These are phyloP conservation scores for Formica aserva DNA, from an alignment of 2,888 invertebrate genomes.

Conservation along the genomic window DNA sequence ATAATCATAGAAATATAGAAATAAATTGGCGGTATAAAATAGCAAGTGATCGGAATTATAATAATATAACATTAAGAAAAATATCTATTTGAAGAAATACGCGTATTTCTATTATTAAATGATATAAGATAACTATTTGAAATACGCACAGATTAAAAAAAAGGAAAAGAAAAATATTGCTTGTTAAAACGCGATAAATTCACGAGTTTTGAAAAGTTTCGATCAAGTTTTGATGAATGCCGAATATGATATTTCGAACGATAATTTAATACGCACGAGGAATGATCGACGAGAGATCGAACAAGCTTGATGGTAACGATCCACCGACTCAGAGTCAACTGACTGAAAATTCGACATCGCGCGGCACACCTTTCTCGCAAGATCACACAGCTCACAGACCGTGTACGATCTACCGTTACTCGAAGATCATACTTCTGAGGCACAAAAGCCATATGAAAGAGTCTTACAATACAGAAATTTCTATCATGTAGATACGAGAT, in stretches of 20 bases:
- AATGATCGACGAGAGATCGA: conserved; percentile 55
- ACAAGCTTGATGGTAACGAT: conserved; percentile 64
- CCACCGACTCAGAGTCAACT: conserved; percentile 70
- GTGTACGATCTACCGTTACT: conserved; percentile 26
- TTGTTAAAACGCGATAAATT: neutral
- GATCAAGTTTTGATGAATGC: neutral
- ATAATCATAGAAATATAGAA: neutral
- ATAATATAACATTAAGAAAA: neutral
- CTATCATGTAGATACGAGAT: neutral
- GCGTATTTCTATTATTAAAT: neutral
- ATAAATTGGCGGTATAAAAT: neutral
- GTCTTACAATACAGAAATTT: neutral
- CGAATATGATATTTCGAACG: neutral
- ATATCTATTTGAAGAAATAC: neutral
- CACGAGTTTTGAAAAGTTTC: neutral
- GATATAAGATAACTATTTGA: neutral
- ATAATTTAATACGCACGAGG: conserved; percentile 24
- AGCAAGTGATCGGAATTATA: neutral
- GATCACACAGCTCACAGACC: conserved; percentile 19
- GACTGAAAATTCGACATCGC: conserved; percentile 66
- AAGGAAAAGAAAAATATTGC: neutral
- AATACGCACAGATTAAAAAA: neutral
- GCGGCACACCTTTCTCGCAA: conserved; percentile 65
- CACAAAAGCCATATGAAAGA: conserved; percentile 3
- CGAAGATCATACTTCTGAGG: conserved; percentile 20